phyloP scores from a whole-genome alignment of 2,113 vertebrate genomes.

The Micromys minutus region DNA sequence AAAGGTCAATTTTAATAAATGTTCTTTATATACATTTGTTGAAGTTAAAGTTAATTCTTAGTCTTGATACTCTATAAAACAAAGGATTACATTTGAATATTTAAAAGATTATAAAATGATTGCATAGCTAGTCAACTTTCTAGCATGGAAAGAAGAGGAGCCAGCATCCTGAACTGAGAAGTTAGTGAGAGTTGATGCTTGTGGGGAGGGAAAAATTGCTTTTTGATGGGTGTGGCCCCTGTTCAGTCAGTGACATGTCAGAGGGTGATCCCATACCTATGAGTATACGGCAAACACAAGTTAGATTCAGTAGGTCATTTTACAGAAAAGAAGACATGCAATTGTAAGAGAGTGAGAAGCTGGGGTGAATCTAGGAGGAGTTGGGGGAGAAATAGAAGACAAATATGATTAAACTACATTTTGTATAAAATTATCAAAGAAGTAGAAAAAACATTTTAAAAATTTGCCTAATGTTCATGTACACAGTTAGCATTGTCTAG shows the following conservation, averaged over 20 bases:
- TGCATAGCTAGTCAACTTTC: neutral
- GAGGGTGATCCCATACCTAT: neutral
- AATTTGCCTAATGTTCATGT: neutral
- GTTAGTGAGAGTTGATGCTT: neutral
- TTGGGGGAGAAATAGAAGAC: neutral
- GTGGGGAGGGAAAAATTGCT: neutral
- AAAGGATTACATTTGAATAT: neutral
- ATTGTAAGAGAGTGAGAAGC: neutral
- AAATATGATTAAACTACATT: neutral
- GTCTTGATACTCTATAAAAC: neutral
- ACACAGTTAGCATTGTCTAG: neutral
- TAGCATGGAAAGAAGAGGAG: neutral
- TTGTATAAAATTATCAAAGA: neutral
- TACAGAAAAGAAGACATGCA: neutral
- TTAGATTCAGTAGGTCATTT: neutral
- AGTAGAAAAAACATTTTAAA: neutral
- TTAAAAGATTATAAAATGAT: neutral
- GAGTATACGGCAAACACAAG: neutral
- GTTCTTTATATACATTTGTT: neutral
- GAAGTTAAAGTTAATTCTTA: neutral
- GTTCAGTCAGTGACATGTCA: too few species aligned
- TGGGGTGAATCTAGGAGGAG: neutral
- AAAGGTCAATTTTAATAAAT: neutral
- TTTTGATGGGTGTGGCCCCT: neutral
- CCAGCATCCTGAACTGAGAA: neutral